phyloP scores from a whole-genome alignment of 2,888 invertebrate genomes.

The Aphidius colemani region DNA sequence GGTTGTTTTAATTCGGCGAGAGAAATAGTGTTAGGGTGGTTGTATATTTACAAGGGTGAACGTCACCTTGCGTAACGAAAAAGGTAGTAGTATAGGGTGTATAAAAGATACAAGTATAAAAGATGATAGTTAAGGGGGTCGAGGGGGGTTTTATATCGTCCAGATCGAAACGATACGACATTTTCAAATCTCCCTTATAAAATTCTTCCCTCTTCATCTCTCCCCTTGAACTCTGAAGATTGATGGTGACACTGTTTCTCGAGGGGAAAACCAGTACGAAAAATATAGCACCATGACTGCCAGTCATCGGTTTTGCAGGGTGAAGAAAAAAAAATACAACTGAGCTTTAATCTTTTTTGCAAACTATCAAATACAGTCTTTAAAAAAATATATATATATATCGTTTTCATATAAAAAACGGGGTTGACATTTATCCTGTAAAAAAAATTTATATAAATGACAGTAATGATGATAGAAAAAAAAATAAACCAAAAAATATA shows the following conservation, averaged over 20 bases:
- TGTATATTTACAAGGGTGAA: conserved; percentile 8
- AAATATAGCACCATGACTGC: conserved; percentile 20
- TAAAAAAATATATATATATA: not conserved
- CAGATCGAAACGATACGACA: conserved; percentile 31
- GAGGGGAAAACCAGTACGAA: conserved; percentile 19
- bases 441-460: conserved; percentile 12
- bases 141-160: conserved; percentile 19
- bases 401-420: not conserved
- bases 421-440: conserved; percentile 14
- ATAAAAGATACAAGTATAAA: not conserved
- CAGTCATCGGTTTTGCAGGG: conserved; percentile 5
- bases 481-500: conserved; percentile 23
- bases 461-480: not conserved
- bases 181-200: conserved; percentile 9
- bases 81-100: not conserved
- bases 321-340: not conserved
- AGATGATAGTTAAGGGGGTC: conserved; percentile 15
- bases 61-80: conserved; percentile 20
- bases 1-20: not conserved
- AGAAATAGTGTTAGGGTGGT: not conserved
- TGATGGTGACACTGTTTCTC: conserved; percentile 34
- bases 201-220: not conserved
- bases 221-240: conserved; percentile 30
- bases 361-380: not conserved
- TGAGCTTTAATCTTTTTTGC: conserved; percentile 13